Evolutionary conservation across 2,888 invertebrate species (phyloP).

Genomic region (Troglohyphantes excavatus): DNA sequence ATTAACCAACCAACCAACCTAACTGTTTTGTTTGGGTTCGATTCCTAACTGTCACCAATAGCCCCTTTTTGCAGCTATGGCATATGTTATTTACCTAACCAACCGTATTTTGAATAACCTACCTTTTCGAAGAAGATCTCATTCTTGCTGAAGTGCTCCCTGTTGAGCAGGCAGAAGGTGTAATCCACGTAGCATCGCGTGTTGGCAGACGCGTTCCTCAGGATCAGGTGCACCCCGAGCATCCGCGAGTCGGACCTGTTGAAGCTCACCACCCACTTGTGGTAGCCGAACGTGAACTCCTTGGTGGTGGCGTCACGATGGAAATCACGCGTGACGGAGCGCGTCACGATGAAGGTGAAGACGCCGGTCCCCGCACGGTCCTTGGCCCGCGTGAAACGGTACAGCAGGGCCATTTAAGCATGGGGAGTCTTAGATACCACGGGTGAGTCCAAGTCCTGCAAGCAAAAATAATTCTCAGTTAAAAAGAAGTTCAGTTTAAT

Average conservation of each 20-base stretch:
- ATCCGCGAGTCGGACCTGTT: slow-evolving; percentile 90
- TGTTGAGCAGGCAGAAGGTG: slow-evolving; percentile 90
- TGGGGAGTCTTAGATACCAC: background rate
- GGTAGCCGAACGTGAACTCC: slow-evolving; percentile 91
- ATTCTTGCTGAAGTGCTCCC: slow-evolving; percentile 91
- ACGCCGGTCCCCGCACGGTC: slow-evolving; percentile 90
- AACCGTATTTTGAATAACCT: too few relatives aligned
- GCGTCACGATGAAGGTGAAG: slow-evolving; percentile 91
- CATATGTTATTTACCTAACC: too few relatives aligned
- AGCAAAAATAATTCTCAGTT: too few relatives aligned
- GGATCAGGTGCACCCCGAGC: slow-evolving; percentile 89
- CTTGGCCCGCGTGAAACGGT: slow-evolving; percentile 91
- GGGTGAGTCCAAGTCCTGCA: background rate
- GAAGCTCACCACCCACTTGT: slow-evolving; percentile 91
- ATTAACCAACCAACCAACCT: too few relatives aligned
- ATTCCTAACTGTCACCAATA: too few relatives aligned
- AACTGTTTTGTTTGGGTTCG: too few relatives aligned
- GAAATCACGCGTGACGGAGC: slow-evolving; percentile 89
- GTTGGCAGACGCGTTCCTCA: slow-evolving; percentile 89
- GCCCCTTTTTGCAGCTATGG: too few relatives aligned
- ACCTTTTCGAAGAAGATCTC: slow-evolving; percentile 89
- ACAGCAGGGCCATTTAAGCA: slow-evolving; percentile 87
- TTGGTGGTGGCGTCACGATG: slow-evolving; percentile 91
- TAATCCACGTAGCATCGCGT: slow-evolving; percentile 89
- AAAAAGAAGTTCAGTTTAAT: too few relatives aligned